phyloP scores from a whole-genome alignment of 2,113 vertebrate species.

The Poecilia latipinna region DNA sequence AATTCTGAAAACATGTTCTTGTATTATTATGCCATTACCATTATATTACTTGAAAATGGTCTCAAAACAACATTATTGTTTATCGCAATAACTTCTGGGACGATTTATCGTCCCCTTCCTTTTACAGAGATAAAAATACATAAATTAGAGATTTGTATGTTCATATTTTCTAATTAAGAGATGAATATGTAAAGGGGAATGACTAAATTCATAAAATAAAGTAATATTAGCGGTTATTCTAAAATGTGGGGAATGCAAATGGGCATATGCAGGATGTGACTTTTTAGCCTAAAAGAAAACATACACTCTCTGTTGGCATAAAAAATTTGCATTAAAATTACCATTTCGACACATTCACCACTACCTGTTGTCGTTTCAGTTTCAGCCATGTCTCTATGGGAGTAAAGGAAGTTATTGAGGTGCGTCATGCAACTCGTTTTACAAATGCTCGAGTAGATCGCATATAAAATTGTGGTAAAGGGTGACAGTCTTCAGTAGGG shows the following conservation, averaged over 20 bases:
- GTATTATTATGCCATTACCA: too few species aligned
- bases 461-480: neutral
- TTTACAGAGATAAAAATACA: neutral
- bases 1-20: too few species aligned
- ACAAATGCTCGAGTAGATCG: neutral
- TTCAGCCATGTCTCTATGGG: neutral
- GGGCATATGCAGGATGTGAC: neutral
- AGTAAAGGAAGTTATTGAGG: neutral
- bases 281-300: neutral
- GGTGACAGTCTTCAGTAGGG: slow-evolving; percentile 3
- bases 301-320: neutral
- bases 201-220: neutral
- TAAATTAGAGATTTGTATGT: neutral
- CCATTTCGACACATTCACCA: neutral
- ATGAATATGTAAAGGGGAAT: neutral
- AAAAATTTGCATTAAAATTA: neutral
- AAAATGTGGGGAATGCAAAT: neutral
- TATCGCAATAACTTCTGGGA: too few species aligned
- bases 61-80: too few species aligned
- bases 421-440: too few species aligned
- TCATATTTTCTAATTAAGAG: neutral
- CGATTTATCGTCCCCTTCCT: neutral
- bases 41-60: too few species aligned
- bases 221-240: neutral
- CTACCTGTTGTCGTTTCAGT: slow-evolving; percentile 1